phyloP scores from a whole-genome alignment of 2,113 vertebrate species.

The Onychostoma macrolepis region DNA sequence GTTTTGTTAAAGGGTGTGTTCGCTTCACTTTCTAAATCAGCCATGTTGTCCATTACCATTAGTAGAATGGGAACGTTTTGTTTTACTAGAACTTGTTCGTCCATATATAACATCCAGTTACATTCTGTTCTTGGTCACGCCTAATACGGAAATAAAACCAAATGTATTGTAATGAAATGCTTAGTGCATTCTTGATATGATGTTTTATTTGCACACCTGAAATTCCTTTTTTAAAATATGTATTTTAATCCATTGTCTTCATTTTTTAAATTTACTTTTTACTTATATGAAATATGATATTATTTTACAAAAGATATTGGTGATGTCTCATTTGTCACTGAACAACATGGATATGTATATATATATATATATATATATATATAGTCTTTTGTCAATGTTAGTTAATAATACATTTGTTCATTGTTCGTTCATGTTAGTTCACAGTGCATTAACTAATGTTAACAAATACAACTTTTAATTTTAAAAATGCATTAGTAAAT shows the following conservation, averaged over 20 bases:
- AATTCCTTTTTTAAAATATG: neutral
- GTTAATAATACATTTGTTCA: no score
- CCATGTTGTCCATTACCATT: slow-evolving; percentile 1
- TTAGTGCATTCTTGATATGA: neutral
- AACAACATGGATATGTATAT: no score
- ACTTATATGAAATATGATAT: neutral
- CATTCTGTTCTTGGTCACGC: neutral
- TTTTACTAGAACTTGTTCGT: slow-evolving; percentile 1
- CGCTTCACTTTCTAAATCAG: neutral
- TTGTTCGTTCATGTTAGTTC: no score
- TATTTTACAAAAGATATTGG: no score
- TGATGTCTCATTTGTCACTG: no score
- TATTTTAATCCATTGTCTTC: neutral
- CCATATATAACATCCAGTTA: neutral
- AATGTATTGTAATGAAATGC: neutral
- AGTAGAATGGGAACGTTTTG: neutral
- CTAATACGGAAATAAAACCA: neutral
- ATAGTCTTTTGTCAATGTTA: no score
- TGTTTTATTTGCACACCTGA: neutral
- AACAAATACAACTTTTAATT: neutral
- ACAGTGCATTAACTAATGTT: no score
- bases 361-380: no score
- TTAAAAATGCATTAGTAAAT: neutral
- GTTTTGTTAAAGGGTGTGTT: slow-evolving; percentile 28
- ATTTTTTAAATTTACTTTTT: neutral